phyloP scores from a whole-genome alignment of 1,140 invertebrate species.

The Zaprionus vittiger region DNA sequence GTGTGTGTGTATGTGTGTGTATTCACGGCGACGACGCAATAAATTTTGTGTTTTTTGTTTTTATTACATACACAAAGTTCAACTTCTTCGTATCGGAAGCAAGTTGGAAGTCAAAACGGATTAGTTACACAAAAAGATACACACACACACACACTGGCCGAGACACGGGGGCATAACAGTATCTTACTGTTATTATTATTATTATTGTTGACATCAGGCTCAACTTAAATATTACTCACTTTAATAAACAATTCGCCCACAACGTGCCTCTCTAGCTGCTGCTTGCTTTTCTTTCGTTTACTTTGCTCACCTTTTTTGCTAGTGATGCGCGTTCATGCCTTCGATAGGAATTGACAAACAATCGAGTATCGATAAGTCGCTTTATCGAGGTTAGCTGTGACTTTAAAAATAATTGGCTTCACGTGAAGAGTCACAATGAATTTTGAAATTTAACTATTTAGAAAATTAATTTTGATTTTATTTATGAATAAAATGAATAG shows the following conservation, averaged over 20 bases:
- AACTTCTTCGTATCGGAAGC: constrained; percentile 19
- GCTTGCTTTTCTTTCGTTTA: constrained; percentile 52
- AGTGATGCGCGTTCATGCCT: constrained; percentile 1
- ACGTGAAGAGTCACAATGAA: background rate
- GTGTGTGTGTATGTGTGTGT: background rate
- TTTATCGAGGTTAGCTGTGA: background rate
- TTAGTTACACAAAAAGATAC: constrained; percentile 37
- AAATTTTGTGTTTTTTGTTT: constrained; percentile 66
- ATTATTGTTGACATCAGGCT: constrained; percentile 2
- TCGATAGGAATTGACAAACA: background rate
- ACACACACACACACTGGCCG: constrained; percentile 6
- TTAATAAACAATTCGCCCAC: constrained; percentile 56
- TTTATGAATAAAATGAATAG: background rate
- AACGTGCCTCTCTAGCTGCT: constrained; percentile 22
- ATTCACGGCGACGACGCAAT: constrained; percentile 39
- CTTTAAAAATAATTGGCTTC: constrained; percentile 1
- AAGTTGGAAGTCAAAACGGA: constrained; percentile 49
- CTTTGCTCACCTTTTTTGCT: constrained; percentile 26
- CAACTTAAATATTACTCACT: constrained; percentile 59
- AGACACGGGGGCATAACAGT: constrained; percentile 33
- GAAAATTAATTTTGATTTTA: background rate
- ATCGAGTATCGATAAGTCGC: background rate
- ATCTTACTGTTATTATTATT: constrained; percentile 9
- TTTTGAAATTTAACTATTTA: background rate
- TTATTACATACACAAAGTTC: constrained; percentile 58